Evolutionary conservation across 2,888 invertebrate genomes (phyloP), one percentile per base, ranked within the genome.

Genomic region (Polyommatus iphigenia): DNA sequence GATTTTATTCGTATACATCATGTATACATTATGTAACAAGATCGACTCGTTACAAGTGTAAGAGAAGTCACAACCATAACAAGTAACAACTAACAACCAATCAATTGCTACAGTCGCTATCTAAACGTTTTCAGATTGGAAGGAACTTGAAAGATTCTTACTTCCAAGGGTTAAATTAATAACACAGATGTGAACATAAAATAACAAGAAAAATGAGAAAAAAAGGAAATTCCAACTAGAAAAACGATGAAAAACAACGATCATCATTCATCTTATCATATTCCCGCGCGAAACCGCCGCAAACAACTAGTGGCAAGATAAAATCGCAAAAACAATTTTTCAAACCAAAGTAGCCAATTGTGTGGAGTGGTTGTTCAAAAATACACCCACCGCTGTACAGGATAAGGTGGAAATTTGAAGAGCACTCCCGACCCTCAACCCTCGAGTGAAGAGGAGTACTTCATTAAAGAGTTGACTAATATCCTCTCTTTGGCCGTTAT

Each of bases 401-500:
- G 20, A 72, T 72, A 72, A 41, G 72, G 72, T 72, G 41, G 41
- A 72, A 20, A 72, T 72, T 72, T 72, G 72, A 41, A 41, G 72
- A 72, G 72, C 72, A 36, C 72, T 72, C 72, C 8, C 41, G 8
- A 72, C 72, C 72, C 72, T 71, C 72, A 20, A 41, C 72, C 72
- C 72, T 72, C 72, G 36, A 72, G 41, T 29, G 67, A 41, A 41
- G 72, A 36, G n/a, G 32, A 20, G 72, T 72, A n/a, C 36, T 41
- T 72, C 72, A 72, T 41, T 67, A 67, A 67, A 67, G 67, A 67
- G 67, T 67, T 67, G 67, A 67, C 67, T 67, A 67, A 67, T 67
- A 67, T 67, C 67, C 67, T 67, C 67, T 67, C 62, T 67, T 29
- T 32, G 67, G 29, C 29, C 67, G 67, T 67, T 67, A 67, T 67